Conservation (phyloP, 1,140 invertebrate genomes). For the Dysdera silvatica region DNA sequence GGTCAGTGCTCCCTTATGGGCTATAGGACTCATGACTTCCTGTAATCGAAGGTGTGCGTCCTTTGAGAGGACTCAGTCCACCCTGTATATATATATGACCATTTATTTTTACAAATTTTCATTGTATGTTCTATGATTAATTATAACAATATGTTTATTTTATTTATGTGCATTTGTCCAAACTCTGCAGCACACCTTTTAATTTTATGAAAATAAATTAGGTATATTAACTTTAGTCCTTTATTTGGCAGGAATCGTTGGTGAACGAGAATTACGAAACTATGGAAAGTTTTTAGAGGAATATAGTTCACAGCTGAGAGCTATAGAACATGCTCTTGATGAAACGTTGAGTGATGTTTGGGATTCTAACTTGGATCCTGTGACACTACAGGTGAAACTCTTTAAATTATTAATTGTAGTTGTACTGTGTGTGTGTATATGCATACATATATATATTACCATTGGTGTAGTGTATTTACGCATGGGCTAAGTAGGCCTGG, state of each 20-base stretch:
- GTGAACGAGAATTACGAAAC: slow-evolving; percentile 55
- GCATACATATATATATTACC: no score
- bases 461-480: no score
- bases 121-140: not conserved
- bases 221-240: slow-evolving; percentile 18
- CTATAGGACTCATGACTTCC: not conserved
- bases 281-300: slow-evolving; percentile 67
- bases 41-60: no score
- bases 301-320: slow-evolving; percentile 49
- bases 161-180: not conserved
- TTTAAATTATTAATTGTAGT: no score
- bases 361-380: slow-evolving; percentile 52
- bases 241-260: slow-evolving; percentile 50
- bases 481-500: no score
- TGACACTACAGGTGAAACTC: slow-evolving; percentile 51
- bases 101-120: not conserved
- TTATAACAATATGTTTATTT: not conserved
- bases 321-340: slow-evolving; percentile 49
- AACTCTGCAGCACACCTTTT: no score
- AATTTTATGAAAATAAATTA: not conserved
- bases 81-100: no score
- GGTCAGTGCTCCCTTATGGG: not conserved
- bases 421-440: no score
- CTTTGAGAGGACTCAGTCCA: no score
- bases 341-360: slow-evolving; percentile 48